Percentiles rank a stretch among this genome's conserved stretches.
Evolutionary conservation across 2,113 vertebrate species (phyloP).

Genomic region (Psammodynastes pulverulentus): DNA sequence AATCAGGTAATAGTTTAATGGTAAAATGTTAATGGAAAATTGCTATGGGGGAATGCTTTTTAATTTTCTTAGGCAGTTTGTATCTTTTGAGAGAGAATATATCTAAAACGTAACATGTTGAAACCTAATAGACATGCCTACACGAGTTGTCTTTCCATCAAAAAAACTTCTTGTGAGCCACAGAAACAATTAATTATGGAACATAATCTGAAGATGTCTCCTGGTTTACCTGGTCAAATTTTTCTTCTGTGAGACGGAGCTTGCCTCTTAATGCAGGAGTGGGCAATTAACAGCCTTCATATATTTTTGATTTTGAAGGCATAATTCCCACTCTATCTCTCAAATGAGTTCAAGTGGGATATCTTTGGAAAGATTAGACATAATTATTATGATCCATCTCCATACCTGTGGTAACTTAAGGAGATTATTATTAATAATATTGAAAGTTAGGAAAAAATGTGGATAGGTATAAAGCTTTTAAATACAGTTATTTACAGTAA

Average conservation of each 20-base stretch:
- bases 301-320: not conserved
- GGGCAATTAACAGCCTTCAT: not conserved
- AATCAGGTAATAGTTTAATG: slow-evolving; percentile 75
- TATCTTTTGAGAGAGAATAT: not conserved
- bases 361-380: not conserved
- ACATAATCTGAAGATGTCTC: not conserved
- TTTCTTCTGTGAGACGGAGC: not conserved
- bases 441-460: not conserved
- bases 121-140: not conserved
- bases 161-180: not conserved
- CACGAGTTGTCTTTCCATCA: not conserved
- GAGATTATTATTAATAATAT: not conserved
- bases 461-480: too few relatives aligned
- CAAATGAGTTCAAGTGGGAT: not conserved
- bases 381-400: not conserved
- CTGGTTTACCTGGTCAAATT: not conserved
- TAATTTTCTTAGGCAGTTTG: not conserved
- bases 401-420: not conserved
- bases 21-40: not conserved
- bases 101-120: not conserved
- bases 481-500: not conserved
- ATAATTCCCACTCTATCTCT: not conserved
- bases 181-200: not conserved
- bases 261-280: not conserved
- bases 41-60: rapidly evolving